Conservation (phyloP, 2,113 vertebrate genomes). For the Glaucidium brasilianum region DNA sequence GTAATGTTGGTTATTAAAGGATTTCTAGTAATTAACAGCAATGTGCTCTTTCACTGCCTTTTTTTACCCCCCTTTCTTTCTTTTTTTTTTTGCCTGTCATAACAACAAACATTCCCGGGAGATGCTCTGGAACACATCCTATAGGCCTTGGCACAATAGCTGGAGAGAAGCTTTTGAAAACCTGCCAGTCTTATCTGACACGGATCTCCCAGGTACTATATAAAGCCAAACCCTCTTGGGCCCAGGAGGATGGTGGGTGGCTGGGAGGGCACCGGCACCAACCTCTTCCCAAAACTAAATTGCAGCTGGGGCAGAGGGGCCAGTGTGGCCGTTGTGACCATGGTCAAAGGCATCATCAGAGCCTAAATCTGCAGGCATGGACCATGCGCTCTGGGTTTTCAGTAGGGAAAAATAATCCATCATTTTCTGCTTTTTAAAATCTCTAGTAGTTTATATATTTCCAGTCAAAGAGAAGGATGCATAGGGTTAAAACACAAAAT, state of each 20-base stretch:
- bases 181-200: conserved; percentile 33
- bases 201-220: not conserved
- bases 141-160: conserved; percentile 51
- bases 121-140: conserved; percentile 65
- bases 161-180: conserved; percentile 13
- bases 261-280: not conserved
- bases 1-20: conserved; percentile 73
- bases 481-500: not conserved
- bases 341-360: not conserved
- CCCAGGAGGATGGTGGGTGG: not conserved
- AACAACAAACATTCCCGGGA: conserved; percentile 57
- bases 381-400: not conserved
- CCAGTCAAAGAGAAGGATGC: not conserved
- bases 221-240: not conserved
- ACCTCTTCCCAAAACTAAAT: not conserved
- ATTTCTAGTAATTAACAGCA: conserved; percentile 67
- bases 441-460: not conserved
- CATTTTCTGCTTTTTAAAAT: not conserved
- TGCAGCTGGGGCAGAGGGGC: not conserved
- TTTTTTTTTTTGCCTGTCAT: not conserved
- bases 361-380: not conserved
- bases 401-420: not conserved
- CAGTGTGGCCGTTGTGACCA: not conserved
- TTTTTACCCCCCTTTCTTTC: fast-evolving
- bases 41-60: conserved; percentile 36